phyloP scores from a whole-genome alignment of 2,113 vertebrate genomes.

The Rhea pennata region DNA sequence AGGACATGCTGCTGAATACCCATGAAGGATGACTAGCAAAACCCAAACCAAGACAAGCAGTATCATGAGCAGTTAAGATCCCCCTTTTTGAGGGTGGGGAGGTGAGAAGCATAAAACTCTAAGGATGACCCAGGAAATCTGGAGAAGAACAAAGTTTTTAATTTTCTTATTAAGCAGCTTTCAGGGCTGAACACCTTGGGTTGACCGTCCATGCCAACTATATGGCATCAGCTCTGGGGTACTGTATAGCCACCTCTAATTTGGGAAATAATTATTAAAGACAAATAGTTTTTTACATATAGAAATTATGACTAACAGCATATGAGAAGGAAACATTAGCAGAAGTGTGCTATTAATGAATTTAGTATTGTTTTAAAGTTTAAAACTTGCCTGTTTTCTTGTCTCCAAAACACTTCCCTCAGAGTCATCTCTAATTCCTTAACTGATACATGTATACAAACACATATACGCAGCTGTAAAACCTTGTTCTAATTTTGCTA shows the following conservation, averaged over 20 bases:
- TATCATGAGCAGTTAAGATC: not conserved
- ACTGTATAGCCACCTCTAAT: not conserved
- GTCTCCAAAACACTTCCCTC: not conserved
- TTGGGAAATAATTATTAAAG: not conserved
- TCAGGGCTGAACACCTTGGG: not conserved
- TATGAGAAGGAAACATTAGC: not conserved
- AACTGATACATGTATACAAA: not conserved
- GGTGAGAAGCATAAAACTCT: not conserved
- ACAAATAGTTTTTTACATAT: not conserved
- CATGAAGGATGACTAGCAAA: not conserved
- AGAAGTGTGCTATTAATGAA: not conserved
- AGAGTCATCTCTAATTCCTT: not conserved
- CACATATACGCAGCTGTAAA: not conserved
- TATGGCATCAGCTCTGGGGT: not conserved
- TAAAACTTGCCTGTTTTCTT: not conserved
- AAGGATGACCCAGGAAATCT: not conserved
- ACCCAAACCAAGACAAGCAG: not conserved
- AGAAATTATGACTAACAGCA: not conserved
- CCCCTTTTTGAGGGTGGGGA: not conserved
- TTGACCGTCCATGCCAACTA: not conserved
- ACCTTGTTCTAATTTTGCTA: not conserved
- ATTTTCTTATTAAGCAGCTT: not conserved
- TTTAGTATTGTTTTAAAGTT: not conserved
- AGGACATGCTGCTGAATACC: not conserved
- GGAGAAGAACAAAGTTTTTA: not conserved